These are phyloP conservation scores for Colossoma macropomum DNA, from an alignment of 2,113 vertebrate species.

Conservation along the genomic window DNA sequence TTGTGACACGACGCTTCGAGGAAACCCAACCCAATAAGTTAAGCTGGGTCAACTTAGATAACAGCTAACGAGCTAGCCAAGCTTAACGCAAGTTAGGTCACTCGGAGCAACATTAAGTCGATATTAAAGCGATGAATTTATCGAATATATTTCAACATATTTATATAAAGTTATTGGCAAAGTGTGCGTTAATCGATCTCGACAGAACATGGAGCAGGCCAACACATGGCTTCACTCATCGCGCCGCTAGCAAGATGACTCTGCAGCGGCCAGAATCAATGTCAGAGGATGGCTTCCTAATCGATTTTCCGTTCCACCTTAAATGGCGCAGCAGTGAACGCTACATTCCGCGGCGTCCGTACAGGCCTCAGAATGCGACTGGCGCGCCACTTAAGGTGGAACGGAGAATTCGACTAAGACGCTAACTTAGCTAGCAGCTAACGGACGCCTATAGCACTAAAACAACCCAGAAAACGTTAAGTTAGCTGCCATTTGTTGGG, in stretches of 20 bases:
- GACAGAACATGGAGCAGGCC: background rate
- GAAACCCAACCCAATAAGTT: background rate
- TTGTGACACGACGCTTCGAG: background rate
- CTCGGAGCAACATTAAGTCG: background rate
- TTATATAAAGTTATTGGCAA: too few relatives aligned
- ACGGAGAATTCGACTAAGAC: background rate
- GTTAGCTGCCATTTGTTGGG: background rate
- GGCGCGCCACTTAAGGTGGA: background rate
- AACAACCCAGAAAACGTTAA: background rate
- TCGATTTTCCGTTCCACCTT: background rate
- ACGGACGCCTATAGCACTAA: background rate
- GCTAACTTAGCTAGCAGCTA: background rate
- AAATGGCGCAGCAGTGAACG: background rate
- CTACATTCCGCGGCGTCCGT: too few relatives aligned
- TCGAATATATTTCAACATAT: too few relatives aligned
- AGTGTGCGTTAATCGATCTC: background rate
- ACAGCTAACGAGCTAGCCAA: background rate
- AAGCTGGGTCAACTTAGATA: background rate
- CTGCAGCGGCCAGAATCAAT: background rate
- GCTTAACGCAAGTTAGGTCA: background rate
- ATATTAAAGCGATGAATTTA: too few relatives aligned
- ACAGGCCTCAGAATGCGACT: background rate
- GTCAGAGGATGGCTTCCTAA: background rate
- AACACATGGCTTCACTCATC: constrained; percentile 15
- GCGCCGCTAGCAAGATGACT: constrained; percentile 3